Evolutionary conservation across 2,888 invertebrate species (phyloP).

Genomic region (Cantharis rustica): DNA sequence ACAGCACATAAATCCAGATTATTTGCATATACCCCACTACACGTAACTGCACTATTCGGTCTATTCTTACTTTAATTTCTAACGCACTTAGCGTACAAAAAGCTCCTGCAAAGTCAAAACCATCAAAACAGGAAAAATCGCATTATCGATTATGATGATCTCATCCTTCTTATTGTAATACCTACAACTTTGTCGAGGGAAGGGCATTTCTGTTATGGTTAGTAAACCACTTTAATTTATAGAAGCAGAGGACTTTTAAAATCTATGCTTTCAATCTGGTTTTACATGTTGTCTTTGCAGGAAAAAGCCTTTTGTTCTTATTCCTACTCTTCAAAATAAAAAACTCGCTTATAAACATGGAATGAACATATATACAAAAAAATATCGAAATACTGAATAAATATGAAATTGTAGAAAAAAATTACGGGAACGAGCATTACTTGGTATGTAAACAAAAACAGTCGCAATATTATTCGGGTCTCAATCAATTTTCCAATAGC

Average conservation of each 20-base stretch:
- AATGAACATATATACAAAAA: background rate
- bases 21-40: conserved; percentile 21
- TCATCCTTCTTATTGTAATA: conserved; percentile 13
- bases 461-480: conserved; percentile 25
- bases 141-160: conserved; percentile 24
- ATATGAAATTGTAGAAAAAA: background rate
- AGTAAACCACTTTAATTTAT: background rate
- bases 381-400: background rate
- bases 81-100: background rate
- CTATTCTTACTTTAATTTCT: background rate
- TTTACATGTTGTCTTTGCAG: background rate
- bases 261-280: background rate
- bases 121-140: conserved; percentile 12
- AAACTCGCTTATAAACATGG: background rate
- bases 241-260: background rate
- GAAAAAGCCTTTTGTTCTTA: background rate
- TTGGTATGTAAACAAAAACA: conserved; percentile 27
- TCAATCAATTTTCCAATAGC: conserved; percentile 31
- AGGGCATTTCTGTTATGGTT: conserved; percentile 1
- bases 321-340: background rate
- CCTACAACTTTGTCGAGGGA: conserved; percentile 10
- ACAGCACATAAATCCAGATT: conserved; percentile 32
- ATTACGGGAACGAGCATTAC: background rate
- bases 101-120: background rate
- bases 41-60: conserved; percentile 10